These are phyloP conservation scores for Crypturellus undulatus DNA, from an alignment of 2,113 vertebrate species.

Conservation along the genomic window DNA sequence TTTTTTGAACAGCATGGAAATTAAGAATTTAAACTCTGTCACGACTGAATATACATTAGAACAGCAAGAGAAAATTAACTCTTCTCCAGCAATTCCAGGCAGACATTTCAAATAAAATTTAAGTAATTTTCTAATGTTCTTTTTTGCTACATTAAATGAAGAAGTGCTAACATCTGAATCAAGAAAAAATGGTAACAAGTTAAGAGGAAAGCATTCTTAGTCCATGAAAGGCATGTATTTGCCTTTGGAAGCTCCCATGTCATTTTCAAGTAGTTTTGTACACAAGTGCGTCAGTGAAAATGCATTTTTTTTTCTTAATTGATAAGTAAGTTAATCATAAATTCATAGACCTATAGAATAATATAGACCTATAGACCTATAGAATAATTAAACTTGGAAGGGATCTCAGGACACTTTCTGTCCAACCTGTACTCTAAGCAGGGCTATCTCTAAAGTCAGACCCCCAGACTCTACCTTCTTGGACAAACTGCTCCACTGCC, in stretches of 20 bases:
- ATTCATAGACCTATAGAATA: background rate
- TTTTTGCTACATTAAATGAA: background rate
- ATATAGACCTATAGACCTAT: background rate
- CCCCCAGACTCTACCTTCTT: background rate
- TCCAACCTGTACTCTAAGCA: background rate
- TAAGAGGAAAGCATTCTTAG: background rate
- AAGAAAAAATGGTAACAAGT: background rate
- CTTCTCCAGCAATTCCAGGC: background rate
- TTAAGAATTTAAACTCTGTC: background rate
- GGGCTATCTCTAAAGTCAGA: accelerated
- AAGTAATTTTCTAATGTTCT: background rate
- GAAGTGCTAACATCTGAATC: background rate
- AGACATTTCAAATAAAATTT: background rate
- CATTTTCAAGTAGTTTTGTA: background rate
- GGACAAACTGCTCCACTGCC: background rate
- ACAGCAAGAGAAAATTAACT: background rate
- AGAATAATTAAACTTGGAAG: background rate
- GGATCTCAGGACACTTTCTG: background rate
- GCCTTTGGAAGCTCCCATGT: background rate
- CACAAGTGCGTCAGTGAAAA: background rate
- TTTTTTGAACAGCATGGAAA: background rate
- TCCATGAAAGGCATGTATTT: background rate
- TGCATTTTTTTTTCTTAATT: background rate
- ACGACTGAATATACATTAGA: background rate
- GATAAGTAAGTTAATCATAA: background rate